Evolutionary conservation across 2,888 invertebrate species (phyloP), one percentile per base, ranked within the genome.

Genomic region (Drosophila koepferae): DNA sequence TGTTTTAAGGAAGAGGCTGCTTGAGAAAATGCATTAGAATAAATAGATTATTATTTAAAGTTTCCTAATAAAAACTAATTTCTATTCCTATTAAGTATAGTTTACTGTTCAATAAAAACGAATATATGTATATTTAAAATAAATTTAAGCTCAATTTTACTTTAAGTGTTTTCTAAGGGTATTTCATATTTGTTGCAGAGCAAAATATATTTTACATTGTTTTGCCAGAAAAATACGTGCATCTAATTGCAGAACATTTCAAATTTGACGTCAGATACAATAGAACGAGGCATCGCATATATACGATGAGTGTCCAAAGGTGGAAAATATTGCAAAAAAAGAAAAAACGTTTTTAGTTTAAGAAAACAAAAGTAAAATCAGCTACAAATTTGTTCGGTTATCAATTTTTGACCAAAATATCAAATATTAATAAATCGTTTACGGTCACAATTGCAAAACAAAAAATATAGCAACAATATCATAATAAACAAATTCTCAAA

Each of bases 211-310:
- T 59, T 58, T 67, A 61, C 55, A 55, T 72, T 71, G 58, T 60
- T 63, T 38, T 82, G 82, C 56, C 71, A 71, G 41, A 59, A 41
- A 51, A 69, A 64, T 72, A 72, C 81, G 81, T 72, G 78, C 72
- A 72, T 75, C 73, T 71, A 36, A 46, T 48, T 81, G 72, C 62
- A 75, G 53, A 60, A 64, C 59, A 70, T 68, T 69, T 63, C 18
- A 58, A 44, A 23, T 67, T 88, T 79, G 86, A 86, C 89, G 80
- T 88, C 88, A 82, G 63, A 70, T 14, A 46, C 48, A 59, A 67
- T 43, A 59, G 61, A 68, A 51, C 28, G 59, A 46, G 41, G 55
- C 60, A 53, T 31, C 49, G 36, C 28, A 59, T n/a, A 56, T 41
- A 23, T 48, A 4, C 56, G 36, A 23, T 49, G 54, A 49, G 43